These are phyloP conservation scores for Nerophis ophidion DNA, from an alignment of 2,113 vertebrate species.

Conservation along the genomic window DNA sequence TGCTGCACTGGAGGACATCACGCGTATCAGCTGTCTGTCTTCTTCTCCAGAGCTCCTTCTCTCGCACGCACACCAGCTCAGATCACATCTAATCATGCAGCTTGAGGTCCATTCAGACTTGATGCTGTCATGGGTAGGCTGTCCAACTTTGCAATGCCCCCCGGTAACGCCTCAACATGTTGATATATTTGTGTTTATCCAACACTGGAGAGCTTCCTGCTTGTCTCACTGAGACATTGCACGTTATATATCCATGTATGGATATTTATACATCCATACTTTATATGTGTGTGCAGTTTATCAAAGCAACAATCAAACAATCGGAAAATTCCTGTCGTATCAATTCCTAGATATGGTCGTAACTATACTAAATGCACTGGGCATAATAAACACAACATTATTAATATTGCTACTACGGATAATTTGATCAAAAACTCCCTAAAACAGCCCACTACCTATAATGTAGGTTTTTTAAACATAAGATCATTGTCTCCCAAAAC, in stretches of 20 bases:
- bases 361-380: too few relatives aligned
- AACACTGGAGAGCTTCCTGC: conserved; percentile 13
- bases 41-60: conserved; percentile 6
- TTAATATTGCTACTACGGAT: too few relatives aligned
- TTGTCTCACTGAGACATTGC: conserved; percentile 2
- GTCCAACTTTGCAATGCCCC: conserved; percentile 9
- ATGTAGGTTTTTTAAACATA: too few relatives aligned
- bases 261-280: too few relatives aligned
- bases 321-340: too few relatives aligned
- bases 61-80: conserved; percentile 3
- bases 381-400: too few relatives aligned
- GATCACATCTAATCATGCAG: conserved; percentile 9
- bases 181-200: conserved; percentile 10
- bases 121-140: conserved; percentile 36
- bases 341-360: too few relatives aligned
- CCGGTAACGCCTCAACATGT: conserved; percentile 1
- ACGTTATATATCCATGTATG: not conserved
- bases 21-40: conserved; percentile 12
- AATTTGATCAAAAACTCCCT: too few relatives aligned
- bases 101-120: conserved; percentile 33
- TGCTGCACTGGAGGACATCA: conserved; percentile 13
- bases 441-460: too few relatives aligned
- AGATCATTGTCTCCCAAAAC: too few relatives aligned
- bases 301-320: too few relatives aligned
- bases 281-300: too few relatives aligned